These are phyloP conservation scores for Pelmatolapia mariae DNA, from an alignment of 2,113 vertebrate species.

Conservation along the genomic window DNA sequence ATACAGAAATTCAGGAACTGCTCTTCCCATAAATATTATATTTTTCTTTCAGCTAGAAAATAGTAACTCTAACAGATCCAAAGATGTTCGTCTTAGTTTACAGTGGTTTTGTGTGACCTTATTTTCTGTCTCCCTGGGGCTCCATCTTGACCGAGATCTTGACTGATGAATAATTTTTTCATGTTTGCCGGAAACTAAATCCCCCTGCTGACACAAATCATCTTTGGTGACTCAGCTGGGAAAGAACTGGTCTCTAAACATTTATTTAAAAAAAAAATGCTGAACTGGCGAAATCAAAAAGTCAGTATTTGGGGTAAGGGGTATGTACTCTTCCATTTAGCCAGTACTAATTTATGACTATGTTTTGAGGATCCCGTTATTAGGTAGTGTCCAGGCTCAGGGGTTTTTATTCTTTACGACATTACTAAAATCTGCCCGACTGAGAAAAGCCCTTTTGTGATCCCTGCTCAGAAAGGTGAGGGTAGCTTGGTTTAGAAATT, in stretches of 20 bases:
- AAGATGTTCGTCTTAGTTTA: neutral
- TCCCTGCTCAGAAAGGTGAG: neutral
- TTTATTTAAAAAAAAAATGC: neutral
- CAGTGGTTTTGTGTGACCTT: neutral
- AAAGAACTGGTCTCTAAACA: neutral
- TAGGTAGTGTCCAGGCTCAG: neutral
- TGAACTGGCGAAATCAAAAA: neutral
- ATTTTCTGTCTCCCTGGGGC: neutral
- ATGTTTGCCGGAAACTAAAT: conserved; percentile 13
- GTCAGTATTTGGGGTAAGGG: neutral
- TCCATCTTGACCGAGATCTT: conserved; percentile 1
- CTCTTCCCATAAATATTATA: neutral
- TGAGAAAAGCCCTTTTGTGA: neutral
- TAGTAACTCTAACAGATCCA: neutral
- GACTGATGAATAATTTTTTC: conserved; percentile 10
- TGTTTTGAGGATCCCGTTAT: neutral
- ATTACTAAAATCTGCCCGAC: neutral
- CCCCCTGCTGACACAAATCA: neutral
- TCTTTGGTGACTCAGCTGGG: conserved; percentile 17
- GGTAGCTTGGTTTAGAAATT: neutral
- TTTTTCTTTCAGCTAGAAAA: neutral
- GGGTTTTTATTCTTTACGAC: neutral
- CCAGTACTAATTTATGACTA: neutral
- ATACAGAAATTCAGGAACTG: neutral
- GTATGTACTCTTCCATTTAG: neutral